Percentiles rank a stretch among this genome's conserved stretches.
Conservation (phyloP, 2,113 vertebrate genomes). For the Progne subis region DNA sequence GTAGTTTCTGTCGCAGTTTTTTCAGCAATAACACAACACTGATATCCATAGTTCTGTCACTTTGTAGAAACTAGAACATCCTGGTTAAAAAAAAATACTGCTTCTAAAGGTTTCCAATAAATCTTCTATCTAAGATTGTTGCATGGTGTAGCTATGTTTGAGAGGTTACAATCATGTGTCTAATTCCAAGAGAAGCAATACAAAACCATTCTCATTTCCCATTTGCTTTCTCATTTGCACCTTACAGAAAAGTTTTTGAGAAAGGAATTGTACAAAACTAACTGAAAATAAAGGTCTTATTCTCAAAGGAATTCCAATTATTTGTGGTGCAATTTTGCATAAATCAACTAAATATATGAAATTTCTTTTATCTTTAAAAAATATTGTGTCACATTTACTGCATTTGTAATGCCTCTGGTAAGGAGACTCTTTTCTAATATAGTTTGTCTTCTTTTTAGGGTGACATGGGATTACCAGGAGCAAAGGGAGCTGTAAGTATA, state of each 20-base stretch:
- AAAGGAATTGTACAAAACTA: neutral
- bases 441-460: slow-evolving; percentile 79
- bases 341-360: neutral
- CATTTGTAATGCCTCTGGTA: neutral
- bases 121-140: neutral
- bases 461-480: slow-evolving; percentile 85
- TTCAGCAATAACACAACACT: neutral
- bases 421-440: slow-evolving; percentile 28
- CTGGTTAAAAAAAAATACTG: neutral
- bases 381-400: neutral
- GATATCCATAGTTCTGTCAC: neutral
- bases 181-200: neutral
- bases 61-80: neutral
- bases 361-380: neutral
- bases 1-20: neutral
- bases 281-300: neutral
- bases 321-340: neutral
- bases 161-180: neutral
- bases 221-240: neutral
- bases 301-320: neutral
- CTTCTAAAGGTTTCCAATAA: neutral
- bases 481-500: slow-evolving; percentile 92
- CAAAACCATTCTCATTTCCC: neutral
- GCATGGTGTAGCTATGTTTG: neutral
- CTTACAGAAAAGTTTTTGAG: neutral